A percentile compares a stretch with the other conserved stretches of the same genome.
Conservation (phyloP, 2,113 vertebrate genomes). For the Grantiella picta region DNA sequence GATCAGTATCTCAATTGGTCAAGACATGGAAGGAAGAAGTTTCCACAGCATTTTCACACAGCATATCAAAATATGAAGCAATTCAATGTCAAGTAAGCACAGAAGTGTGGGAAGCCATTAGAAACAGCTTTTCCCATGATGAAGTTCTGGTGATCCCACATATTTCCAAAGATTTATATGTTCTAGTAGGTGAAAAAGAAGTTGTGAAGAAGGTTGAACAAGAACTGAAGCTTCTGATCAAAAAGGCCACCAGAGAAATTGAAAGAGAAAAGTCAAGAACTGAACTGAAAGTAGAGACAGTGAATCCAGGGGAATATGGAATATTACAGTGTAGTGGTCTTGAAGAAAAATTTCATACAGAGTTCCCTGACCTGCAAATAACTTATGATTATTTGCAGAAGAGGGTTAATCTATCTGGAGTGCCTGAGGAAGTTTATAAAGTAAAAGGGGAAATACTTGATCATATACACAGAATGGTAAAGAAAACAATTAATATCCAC, state of each 20-base stretch:
- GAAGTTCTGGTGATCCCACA: slow-evolving; percentile 64
- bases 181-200: slow-evolving; percentile 73
- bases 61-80: slow-evolving; percentile 70
- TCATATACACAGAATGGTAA: slow-evolving; percentile 36
- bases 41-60: slow-evolving; percentile 50
- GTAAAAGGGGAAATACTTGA: slow-evolving; percentile 70
- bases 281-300: not conserved
- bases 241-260: slow-evolving; percentile 53
- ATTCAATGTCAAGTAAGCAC: slow-evolving; percentile 24
- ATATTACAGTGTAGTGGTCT: slow-evolving; percentile 69
- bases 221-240: slow-evolving; percentile 57
- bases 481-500: slow-evolving; percentile 63
- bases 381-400: slow-evolving; percentile 10
- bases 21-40: slow-evolving; percentile 75
- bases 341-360: not conserved
- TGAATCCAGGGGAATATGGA: slow-evolving; percentile 62
- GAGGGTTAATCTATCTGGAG: slow-evolving; percentile 70
- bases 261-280: slow-evolving; percentile 69
- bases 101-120: slow-evolving; percentile 74
- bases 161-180: slow-evolving; percentile 18
- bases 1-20: slow-evolving; percentile 49
- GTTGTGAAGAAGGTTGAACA: slow-evolving; percentile 56
- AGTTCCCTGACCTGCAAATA: slow-evolving; percentile 74
- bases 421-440: slow-evolving; percentile 74
- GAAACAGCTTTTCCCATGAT: not conserved